These are phyloP conservation scores for Sylvia atricapilla DNA, from an alignment of 2,113 vertebrate genomes.

Conservation along the genomic window DNA sequence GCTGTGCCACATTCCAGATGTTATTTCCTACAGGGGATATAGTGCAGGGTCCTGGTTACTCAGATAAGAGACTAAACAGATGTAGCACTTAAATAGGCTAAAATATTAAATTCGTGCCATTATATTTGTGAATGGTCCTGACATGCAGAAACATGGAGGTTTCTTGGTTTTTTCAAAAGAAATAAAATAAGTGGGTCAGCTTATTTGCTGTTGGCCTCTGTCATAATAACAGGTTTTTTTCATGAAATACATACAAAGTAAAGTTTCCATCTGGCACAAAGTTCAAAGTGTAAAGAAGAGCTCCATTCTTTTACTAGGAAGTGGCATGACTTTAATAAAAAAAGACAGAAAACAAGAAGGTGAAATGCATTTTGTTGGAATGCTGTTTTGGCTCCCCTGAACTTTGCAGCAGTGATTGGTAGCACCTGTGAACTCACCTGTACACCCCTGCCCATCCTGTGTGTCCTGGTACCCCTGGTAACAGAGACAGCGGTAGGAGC, in stretches of 20 bases:
- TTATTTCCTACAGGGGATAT: slow-evolving; percentile 29
- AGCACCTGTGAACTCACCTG: slow-evolving; percentile 78
- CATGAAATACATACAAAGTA: neutral
- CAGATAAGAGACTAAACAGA: slow-evolving; percentile 54
- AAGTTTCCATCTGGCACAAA: neutral
- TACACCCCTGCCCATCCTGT: slow-evolving; percentile 82
- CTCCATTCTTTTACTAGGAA: neutral
- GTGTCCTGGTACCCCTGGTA: slow-evolving; percentile 90
- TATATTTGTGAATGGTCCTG: neutral
- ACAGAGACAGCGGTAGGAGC: slow-evolving; percentile 91
- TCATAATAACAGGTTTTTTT: neutral
- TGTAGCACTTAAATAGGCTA: neutral
- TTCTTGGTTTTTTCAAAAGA: neutral
- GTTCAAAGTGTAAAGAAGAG: neutral
- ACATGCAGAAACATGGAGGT: neutral
- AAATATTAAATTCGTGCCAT: neutral
- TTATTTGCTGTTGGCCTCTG: neutral
- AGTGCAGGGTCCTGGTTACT: neutral
- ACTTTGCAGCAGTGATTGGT: neutral
- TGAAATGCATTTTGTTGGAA: neutral
- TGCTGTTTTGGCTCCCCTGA: neutral
- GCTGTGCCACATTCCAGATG: neutral
- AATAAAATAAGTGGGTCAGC: neutral
- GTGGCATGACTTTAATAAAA: neutral
- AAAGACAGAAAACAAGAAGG: neutral